Evolutionary conservation across 1,140 invertebrate species (phyloP).

Genomic region (Philaenus spumarius): DNA sequence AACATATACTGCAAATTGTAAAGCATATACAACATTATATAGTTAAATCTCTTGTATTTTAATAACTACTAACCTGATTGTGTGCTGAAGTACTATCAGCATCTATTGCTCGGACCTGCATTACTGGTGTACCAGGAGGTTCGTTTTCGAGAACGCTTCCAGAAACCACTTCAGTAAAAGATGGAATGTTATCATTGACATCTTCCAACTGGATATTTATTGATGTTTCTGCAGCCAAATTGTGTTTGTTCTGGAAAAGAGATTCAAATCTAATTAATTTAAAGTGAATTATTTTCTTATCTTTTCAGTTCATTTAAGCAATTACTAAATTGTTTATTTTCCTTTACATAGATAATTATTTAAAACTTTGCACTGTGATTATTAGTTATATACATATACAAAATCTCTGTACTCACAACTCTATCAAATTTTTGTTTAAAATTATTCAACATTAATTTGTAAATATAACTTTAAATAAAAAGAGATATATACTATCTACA

Average conservation of each 20-base stretch:
- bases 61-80: conserved; percentile 53
- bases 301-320: too few species aligned
- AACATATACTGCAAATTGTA: not conserved
- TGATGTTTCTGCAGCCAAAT: conserved; percentile 65
- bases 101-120: conserved; percentile 81
- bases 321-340: too few species aligned
- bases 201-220: conserved; percentile 71
- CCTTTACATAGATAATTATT: too few species aligned
- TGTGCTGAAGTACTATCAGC: conserved; percentile 73
- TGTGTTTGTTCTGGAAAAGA: conserved; percentile 63
- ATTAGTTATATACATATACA: too few species aligned
- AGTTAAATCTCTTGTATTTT: too few species aligned
- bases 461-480: too few species aligned
- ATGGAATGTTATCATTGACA: conserved; percentile 83
- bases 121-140: conserved; percentile 66
- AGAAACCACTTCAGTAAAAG: conserved; percentile 66
- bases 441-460: too few species aligned
- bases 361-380: too few species aligned
- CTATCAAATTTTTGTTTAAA: too few species aligned
- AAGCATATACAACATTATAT: too few species aligned
- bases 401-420: too few species aligned
- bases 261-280: not conserved
- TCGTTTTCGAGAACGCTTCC: conserved; percentile 81
- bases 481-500: too few species aligned
- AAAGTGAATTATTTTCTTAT: not conserved